Evolutionary conservation across 2,888 invertebrate species (phyloP), one percentile per base, ranked within the genome.

Genomic region (Kuschelorhynchus macadamiae): DNA sequence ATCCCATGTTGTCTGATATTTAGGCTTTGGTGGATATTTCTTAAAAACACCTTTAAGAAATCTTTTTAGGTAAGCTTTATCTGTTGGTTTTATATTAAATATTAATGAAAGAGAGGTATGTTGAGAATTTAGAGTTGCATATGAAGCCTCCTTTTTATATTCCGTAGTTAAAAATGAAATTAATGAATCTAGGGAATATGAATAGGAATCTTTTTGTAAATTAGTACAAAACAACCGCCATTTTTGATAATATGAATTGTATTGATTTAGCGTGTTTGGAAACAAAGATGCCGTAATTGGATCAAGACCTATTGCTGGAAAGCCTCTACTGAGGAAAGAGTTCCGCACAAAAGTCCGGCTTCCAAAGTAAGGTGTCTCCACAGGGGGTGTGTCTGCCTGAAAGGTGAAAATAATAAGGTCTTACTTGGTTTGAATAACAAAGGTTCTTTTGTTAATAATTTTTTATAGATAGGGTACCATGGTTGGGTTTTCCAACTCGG

Each of bases 21-120:
- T 47, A 25, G 47, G 47, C 25, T 32, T 33, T 42, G 41, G 20
- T 18, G 66, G 70, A 18, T 44, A 52, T 61, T 52, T 12, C 8
- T 52, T 46, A 44, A 44, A 60, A 30, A 61, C 41, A 25, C 66
- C 65, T 18, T 66, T 66, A 25, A 60, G 36, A 61, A 70, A 70
- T 21, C 66, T 9, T 32, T 70, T 70, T 41, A 55, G 18, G 17
- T 25, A 25, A 25, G 25, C 25, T 25, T 25, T 25, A 25, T 25
- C 25, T 25, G 25, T 25, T 3, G 25, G 36, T 3, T 9, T 9
- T 39, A 39, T 11, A 39, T 39, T 39, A 39, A 55, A 55, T 32
- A 52, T 16, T 16, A 52, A 33, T 30, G 32, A 5, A 18, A 52
- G 7, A 18, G 52, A 25, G 11, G 55, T 33, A 52, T 52, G 30